Conservation (phyloP, 23 tunicate genomes). For the Corella eumyota region DNA sequence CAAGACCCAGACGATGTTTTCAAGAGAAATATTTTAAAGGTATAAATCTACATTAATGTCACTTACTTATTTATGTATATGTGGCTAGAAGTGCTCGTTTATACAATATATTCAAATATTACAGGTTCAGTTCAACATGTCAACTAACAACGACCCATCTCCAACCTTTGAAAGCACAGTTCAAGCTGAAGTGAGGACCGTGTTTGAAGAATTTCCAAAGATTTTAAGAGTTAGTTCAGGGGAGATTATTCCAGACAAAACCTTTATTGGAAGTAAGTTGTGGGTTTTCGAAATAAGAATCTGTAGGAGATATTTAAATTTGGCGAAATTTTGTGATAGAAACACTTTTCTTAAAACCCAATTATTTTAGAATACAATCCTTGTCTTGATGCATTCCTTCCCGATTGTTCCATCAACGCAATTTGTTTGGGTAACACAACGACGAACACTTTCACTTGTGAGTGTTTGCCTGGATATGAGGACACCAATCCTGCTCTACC, state of each 20-base stretch:
- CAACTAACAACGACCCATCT: neutral
- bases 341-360: neutral
- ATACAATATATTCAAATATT: too few species aligned
- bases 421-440: constrained; percentile 39
- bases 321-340: neutral
- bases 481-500: constrained; percentile 20
- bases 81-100: too few species aligned
- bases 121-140: too few species aligned
- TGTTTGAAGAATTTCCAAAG: neutral
- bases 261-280: constrained; percentile 33
- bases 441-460: constrained; percentile 28
- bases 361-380: constrained; percentile 31
- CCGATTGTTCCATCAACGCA: constrained; percentile 35
- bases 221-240: constrained; percentile 3
- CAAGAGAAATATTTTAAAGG: neutral
- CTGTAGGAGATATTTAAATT: neutral
- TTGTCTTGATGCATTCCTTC: constrained; percentile 19
- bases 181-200: constrained; percentile 1
- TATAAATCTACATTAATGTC: too few species aligned
- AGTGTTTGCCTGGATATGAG: constrained; percentile 29
- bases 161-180: too few species aligned
- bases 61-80: too few species aligned
- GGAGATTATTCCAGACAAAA: constrained; percentile 21
- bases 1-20: neutral
- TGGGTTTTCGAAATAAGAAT: neutral